Evolutionary conservation across 1,140 invertebrate species (phyloP), one percentile per base, ranked within the genome.

Genomic region (Drosophila paulistorum): DNA sequence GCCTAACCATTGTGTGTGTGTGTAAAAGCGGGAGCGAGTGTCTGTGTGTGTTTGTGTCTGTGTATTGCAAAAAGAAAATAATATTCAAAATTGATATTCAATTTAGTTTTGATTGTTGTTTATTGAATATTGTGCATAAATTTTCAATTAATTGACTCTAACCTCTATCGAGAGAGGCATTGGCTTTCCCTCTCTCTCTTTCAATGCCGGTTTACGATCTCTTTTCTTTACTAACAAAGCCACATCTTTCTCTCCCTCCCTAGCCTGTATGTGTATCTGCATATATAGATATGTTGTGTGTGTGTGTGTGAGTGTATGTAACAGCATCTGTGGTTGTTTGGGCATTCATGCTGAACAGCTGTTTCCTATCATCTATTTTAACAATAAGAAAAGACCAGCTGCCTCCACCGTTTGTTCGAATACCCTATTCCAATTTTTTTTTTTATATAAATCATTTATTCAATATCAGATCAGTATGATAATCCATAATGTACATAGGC

Each of bases 311-410:
- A 54, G 37, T 71, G 33, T 67, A 45, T 45, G 60, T 30, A 41
- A n/a, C 60, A 51, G 57, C 65, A 69, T 77, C 65, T 72, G 74
- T 81, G 78, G 71, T 10, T 45, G 59, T 68, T 23, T 70, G 57
- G 63, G 67, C 67, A 74, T 63, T 74, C 75, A 86, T 76, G 67
- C 45, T 73, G 65, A 86, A 86, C 82, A 86, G 83, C 83, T 87
- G 84, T 89, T 87, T 64, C 77, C 57, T 79, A 74, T 62, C 33
- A 42, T n/a, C 39, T 23, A 13, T 7, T 7, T 4, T 42, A 45
- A 20, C 62, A 74, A 66, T 55, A 33, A 17, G 71, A 61, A 30
- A 63, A 39, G 2, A 1, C 37, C 37, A 13, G 10, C 10, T 11
- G 37, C 1, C 35, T 37, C 0, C 10, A 11, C 35, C 37, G 37